Percentiles rank a stretch among this genome's conserved stretches.
These are phyloP conservation scores for Sus scrofa DNA, from an alignment of 2,113 vertebrate genomes.

Conservation along the genomic window T2T-Sscrofa CM000818.6:4150501-4151000, in stretches of 20 bases:
- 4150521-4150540: not conserved
- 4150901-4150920: not conserved
- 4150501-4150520: not conserved
- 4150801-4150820: not conserved
- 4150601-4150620: not conserved
- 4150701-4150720: not conserved
- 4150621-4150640: not conserved
- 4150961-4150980: rapidly evolving
- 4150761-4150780: not conserved
- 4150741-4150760: not conserved
- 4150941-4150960: rapidly evolving
- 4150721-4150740: slow-evolving; percentile 2
- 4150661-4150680: slow-evolving; percentile 36
- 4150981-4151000: not conserved
- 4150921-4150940: not conserved
- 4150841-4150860: not conserved
- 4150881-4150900: rapidly evolving
- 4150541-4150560: not conserved
- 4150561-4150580: not conserved
- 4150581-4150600: not conserved
- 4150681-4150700: not conserved
- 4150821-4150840: not conserved
- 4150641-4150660: not conserved
- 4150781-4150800: not conserved
- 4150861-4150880: not conserved